These are phyloP conservation scores for Chaenocephalus aceratus DNA, from an alignment of 2,113 vertebrate species.

Conservation along the genomic window DNA sequence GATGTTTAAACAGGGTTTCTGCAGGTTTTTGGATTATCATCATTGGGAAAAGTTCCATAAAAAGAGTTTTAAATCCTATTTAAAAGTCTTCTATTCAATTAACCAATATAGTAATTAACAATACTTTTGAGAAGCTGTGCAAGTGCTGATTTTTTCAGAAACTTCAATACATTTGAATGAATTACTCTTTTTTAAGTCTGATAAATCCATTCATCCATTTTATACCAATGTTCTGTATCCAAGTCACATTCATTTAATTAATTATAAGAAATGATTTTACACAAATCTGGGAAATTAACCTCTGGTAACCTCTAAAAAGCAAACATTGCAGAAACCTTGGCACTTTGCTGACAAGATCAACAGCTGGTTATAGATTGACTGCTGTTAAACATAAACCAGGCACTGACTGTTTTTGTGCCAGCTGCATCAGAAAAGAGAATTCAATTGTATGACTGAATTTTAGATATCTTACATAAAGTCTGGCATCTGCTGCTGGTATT, in stretches of 20 bases:
- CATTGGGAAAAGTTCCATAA: not conserved
- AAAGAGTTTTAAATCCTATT: not conserved
- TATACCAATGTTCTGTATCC: not conserved
- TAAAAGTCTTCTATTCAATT: not conserved
- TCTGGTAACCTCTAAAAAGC: not conserved
- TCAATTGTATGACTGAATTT: constrained; percentile 19
- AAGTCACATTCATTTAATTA: not conserved
- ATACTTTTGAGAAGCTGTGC: not conserved
- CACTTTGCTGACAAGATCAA: not conserved
- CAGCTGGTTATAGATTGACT: constrained; percentile 9
- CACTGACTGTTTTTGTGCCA: constrained; percentile 7
- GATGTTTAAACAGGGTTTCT: not conserved
- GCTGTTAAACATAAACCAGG: constrained; percentile 49
- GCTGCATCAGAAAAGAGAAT: constrained; percentile 10
- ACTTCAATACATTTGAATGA: not conserved
- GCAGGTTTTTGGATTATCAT: not conserved
- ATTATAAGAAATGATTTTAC: not conserved
- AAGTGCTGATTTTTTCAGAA: not conserved
- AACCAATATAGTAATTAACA: not conserved
- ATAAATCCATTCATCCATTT: not conserved
- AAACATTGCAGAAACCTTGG: not conserved
- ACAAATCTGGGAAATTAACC: too few species aligned
- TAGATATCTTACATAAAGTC: too few species aligned
- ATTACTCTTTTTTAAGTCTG: not conserved
- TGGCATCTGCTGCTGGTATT: too few species aligned